A percentile compares a stretch with the other conserved stretches of the same genome.
These are phyloP conservation scores for Pipra filicauda DNA, from an alignment of 2,113 vertebrate genomes.

Conservation along the genomic window DNA sequence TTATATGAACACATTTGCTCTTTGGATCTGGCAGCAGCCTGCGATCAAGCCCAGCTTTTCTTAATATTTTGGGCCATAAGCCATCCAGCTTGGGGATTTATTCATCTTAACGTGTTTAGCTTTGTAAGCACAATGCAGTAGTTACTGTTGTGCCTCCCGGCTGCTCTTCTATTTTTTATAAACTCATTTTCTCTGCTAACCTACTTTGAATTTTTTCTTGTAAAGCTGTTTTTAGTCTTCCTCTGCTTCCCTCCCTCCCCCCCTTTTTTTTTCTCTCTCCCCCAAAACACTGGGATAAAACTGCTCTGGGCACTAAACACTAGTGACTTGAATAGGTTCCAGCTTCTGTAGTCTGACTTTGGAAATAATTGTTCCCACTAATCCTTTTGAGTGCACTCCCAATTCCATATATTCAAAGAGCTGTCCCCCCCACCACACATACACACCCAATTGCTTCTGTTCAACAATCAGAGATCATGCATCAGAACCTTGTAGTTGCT, in stretches of 20 bases:
- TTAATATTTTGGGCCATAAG: conserved; percentile 50
- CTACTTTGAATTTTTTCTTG: conserved; percentile 47
- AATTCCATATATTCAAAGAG: conserved; percentile 23
- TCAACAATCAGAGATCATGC: background rate
- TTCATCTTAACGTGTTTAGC: conserved; percentile 47
- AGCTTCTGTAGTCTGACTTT: conserved; percentile 25
- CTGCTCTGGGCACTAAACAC: background rate
- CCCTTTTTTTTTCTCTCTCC: too few species aligned
- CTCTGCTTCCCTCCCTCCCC: background rate
- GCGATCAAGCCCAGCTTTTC: background rate
- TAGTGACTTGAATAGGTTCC: background rate
- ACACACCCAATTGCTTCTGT: background rate
- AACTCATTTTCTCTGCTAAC: conserved; percentile 54
- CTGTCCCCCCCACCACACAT: background rate
- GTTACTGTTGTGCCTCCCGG: conserved; percentile 57
- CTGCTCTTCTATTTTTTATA: conserved; percentile 63
- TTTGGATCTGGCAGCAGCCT: conserved; percentile 2
- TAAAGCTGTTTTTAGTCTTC: conserved; percentile 33
- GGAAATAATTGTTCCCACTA: conserved; percentile 42
- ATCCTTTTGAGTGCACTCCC: conserved; percentile 50
- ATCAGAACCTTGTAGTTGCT: background rate
- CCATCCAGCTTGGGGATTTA: conserved; percentile 41
- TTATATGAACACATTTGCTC: conserved; percentile 18
- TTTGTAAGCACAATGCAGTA: conserved; percentile 61
- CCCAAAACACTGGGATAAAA: background rate